These are phyloP conservation scores for Phrynosoma platyrhinos DNA, from an alignment of 2,113 vertebrate species.

Conservation along the genomic window DNA sequence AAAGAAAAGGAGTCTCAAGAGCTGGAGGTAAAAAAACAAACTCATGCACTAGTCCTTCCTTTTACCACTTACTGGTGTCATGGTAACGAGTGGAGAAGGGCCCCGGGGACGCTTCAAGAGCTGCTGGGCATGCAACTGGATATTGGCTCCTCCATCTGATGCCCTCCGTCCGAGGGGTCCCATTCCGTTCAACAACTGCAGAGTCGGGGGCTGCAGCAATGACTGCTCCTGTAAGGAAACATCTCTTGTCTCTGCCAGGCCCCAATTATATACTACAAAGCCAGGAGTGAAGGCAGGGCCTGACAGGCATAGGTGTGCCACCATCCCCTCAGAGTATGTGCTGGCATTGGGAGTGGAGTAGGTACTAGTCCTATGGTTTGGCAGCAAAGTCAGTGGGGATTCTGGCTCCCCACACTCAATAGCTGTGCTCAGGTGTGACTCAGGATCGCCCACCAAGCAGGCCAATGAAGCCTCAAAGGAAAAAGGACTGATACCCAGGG, in stretches of 20 bases:
- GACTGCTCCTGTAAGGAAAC: slow-evolving; percentile 89
- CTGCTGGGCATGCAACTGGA: slow-evolving; percentile 94
- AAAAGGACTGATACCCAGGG: no score
- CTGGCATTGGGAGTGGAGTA: no score
- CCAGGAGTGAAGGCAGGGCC: not conserved
- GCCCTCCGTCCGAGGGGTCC: slow-evolving; percentile 96
- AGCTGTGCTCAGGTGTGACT: no score
- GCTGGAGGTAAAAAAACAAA: not conserved
- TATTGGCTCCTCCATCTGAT: slow-evolving; percentile 96
- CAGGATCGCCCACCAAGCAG: not conserved
- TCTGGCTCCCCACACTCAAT: no score
- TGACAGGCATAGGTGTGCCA: no score
- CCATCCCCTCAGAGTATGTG: no score
- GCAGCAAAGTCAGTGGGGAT: not conserved
- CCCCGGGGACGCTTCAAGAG: slow-evolving; percentile 95
- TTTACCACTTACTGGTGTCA: slow-evolving; percentile 87
- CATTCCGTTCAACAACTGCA: slow-evolving; percentile 98
- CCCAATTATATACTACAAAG: no score
- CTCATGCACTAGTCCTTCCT: not conserved
- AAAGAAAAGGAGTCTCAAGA: not conserved
- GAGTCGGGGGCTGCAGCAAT: slow-evolving; percentile 93
- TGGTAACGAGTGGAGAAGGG: slow-evolving; percentile 92
- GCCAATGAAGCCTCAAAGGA: not conserved
- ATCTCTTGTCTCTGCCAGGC: not conserved
- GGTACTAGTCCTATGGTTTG: not conserved